phyloP scores from a whole-genome alignment of 2,888 invertebrate species.

The Phoenoteleia sp. region DNA sequence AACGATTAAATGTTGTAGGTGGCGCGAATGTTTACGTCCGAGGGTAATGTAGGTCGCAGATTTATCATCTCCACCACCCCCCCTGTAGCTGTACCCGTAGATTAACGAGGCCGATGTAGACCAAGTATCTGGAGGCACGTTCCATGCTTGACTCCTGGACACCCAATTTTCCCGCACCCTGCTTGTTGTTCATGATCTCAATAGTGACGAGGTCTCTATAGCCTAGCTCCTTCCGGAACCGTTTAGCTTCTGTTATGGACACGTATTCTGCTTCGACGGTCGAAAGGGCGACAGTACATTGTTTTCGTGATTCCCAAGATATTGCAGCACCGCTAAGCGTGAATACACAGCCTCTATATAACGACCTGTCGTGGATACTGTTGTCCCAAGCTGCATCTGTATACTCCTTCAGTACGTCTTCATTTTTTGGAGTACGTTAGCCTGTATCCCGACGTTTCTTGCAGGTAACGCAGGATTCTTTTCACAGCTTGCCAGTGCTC shows the following conservation, averaged over 20 bases:
- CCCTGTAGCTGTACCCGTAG: too few relatives aligned
- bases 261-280: background rate
- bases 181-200: too few relatives aligned
- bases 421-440: background rate
- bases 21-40: too few relatives aligned
- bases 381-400: constrained; percentile 27
- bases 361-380: background rate
- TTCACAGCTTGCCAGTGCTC: background rate
- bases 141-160: too few relatives aligned
- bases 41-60: too few relatives aligned
- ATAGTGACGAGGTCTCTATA: too few relatives aligned
- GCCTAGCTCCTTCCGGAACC: too few relatives aligned
- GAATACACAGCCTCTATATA: constrained; percentile 5
- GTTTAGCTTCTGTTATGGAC: background rate
- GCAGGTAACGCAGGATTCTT: background rate
- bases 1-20: too few relatives aligned
- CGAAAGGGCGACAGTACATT: constrained; percentile 45
- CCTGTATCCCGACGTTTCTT: background rate
- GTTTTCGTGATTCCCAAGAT: constrained; percentile 55
- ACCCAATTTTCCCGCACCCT: background rate
- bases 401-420: background rate
- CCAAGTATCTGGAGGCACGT: too few relatives aligned
- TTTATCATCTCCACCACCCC: too few relatives aligned
- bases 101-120: too few relatives aligned
- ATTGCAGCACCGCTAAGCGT: background rate